These are phyloP conservation scores for Dryococelus australis DNA, from an alignment of 2,888 invertebrate genomes.

Conservation along the genomic window DNA sequence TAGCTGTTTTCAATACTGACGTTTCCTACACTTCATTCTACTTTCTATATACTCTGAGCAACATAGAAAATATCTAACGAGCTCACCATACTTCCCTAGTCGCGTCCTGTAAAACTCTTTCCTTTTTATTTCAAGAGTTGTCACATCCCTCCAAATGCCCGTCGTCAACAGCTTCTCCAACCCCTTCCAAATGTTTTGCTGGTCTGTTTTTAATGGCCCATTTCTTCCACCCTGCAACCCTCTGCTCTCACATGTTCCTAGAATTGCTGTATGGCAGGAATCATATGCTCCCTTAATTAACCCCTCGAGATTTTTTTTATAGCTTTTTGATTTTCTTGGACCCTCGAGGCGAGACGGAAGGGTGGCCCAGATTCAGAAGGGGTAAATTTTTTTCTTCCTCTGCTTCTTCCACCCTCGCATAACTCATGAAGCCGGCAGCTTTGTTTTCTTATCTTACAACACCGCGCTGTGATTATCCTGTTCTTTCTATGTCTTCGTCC, in stretches of 20 bases:
- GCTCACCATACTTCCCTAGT: not conserved
- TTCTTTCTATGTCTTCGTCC: not conserved
- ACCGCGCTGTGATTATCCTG: not conserved
- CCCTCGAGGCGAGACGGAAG: not conserved
- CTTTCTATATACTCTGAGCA: no score
- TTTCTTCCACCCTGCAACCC: conserved; percentile 1
- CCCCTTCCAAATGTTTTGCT: not conserved
- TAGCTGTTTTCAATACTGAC: no score
- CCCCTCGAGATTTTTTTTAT: not conserved
- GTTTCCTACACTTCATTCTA: no score
- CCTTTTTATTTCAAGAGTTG: not conserved
- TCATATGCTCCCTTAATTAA: conserved; percentile 16
- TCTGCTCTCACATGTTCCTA: not conserved
- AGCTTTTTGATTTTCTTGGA: not conserved
- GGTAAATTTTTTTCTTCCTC: not conserved
- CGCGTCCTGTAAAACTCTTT: not conserved
- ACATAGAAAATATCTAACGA: not conserved
- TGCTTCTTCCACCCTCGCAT: not conserved
- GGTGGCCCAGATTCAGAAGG: not conserved
- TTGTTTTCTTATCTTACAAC: conserved; percentile 7
- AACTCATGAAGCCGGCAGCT: not conserved
- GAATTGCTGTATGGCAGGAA: not conserved
- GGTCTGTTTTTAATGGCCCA: conserved; percentile 1
- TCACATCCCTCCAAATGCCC: not conserved
- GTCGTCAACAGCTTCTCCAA: not conserved